phyloP scores from a whole-genome alignment of 2,113 vertebrate genomes.

The Willisornis vidua region DNA sequence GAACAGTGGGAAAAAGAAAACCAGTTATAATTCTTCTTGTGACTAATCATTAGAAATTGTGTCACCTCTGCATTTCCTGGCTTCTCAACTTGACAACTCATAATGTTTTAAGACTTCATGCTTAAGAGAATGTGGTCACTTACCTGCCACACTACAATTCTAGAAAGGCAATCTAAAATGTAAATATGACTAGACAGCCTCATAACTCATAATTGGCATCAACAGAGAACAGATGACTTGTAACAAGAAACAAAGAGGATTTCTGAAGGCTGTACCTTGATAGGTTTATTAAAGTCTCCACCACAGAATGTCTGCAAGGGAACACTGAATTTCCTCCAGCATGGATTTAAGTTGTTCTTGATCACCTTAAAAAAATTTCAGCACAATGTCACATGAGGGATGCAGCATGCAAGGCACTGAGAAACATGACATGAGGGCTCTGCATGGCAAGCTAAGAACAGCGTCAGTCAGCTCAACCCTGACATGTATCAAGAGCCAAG shows the following conservation, averaged over 20 bases:
- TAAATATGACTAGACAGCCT: not conserved
- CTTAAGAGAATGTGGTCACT: not conserved
- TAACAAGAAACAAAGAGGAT: not conserved
- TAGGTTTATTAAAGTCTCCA: slow-evolving; percentile 80
- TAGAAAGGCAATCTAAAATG: not conserved
- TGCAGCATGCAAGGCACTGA: not conserved
- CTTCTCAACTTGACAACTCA: not conserved
- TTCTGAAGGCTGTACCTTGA: slow-evolving; percentile 81
- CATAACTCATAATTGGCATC: not conserved
- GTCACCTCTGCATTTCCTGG: not conserved
- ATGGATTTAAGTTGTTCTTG: slow-evolving; percentile 92
- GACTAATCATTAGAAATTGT: not conserved
- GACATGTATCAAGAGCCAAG: rapidly evolving
- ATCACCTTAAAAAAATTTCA: slow-evolving; percentile 80
- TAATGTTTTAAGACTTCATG: not conserved
- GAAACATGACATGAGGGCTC: not conserved
- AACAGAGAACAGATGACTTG: not conserved
- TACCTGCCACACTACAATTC: not conserved
- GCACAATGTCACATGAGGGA: not conserved
- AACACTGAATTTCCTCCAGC: slow-evolving; percentile 87
- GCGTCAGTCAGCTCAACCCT: not conserved
- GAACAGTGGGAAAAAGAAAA: not conserved
- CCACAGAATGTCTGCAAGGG: slow-evolving; percentile 89
- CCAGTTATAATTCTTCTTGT: not conserved
- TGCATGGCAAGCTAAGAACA: not conserved